Conservation (phyloP, 2,888 invertebrate genomes). For the Panorpa germanica region DNA sequence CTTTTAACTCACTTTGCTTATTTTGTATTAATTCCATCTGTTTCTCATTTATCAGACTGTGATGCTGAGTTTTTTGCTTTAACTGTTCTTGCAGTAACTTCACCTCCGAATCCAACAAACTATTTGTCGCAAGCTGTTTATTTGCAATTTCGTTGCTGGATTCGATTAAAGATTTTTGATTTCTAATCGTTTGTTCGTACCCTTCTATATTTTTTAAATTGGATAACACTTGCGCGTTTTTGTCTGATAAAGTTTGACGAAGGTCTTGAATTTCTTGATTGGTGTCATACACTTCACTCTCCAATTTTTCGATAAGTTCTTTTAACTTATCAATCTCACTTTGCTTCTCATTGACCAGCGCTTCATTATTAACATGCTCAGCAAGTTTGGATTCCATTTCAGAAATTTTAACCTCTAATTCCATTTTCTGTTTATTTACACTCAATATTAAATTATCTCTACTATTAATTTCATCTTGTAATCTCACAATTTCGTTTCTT, state of each 20-base stretch:
- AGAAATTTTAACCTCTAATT: slow-evolving; percentile 26
- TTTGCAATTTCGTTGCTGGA: slow-evolving; percentile 18
- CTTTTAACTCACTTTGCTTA: slow-evolving; percentile 20
- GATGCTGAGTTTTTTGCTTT: neutral
- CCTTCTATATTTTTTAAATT: slow-evolving; percentile 18
- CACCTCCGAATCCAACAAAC: slow-evolving; percentile 11
- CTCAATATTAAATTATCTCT: slow-evolving; percentile 8
- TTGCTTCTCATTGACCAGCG: slow-evolving; percentile 8
- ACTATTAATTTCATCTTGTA: slow-evolving; percentile 21
- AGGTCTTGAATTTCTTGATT: slow-evolving; percentile 13
- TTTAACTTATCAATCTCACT: slow-evolving; percentile 13
- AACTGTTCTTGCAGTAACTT: slow-evolving; percentile 2
- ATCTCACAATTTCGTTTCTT: slow-evolving; percentile 25
- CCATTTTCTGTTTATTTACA: slow-evolving; percentile 23
- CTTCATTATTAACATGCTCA: slow-evolving; percentile 9
- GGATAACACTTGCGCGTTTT: slow-evolving; percentile 18
- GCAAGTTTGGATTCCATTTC: slow-evolving; percentile 19
- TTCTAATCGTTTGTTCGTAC: slow-evolving; percentile 17
- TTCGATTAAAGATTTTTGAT: slow-evolving; percentile 17
- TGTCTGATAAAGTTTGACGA: slow-evolving; percentile 17
- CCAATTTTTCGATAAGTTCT: slow-evolving; percentile 12
- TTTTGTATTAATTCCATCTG: slow-evolving; percentile 11
- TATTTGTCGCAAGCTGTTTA: slow-evolving; percentile 16
- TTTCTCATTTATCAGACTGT: slow-evolving; percentile 1
- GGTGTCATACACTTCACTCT: slow-evolving; percentile 13